Percentiles rank a stretch among this genome's conserved stretches.
These are phyloP conservation scores for Pluvialis apricaria DNA, from an alignment of 2,113 vertebrate genomes.

Conservation along the genomic window DNA sequence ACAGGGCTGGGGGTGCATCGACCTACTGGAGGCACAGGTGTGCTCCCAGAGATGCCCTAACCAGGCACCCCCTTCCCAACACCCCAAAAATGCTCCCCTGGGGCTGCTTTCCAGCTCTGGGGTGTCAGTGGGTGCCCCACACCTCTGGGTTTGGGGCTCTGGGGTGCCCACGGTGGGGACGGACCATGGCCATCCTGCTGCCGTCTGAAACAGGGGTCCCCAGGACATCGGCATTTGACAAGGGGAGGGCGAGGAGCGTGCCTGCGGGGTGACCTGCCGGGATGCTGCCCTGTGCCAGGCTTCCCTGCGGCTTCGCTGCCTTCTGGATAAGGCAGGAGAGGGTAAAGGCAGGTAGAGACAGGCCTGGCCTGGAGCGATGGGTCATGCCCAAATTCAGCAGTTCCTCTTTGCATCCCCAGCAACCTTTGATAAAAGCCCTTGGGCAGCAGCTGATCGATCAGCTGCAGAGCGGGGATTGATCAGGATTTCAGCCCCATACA, in stretches of 20 bases:
- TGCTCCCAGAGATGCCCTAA: neutral
- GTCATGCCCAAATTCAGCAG: neutral
- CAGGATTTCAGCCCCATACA: slow-evolving; percentile 31
- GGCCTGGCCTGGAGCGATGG: fast-evolving
- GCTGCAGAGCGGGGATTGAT: slow-evolving; percentile 18
- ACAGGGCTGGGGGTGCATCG: fast-evolving
- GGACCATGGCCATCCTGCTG: neutral
- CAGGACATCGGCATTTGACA: fast-evolving
- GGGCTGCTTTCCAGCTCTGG: neutral
- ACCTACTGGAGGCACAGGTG: neutral
- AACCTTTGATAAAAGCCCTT: neutral
- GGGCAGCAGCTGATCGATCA: neutral
- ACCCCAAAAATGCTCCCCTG: neutral
- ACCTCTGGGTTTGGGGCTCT: neutral
- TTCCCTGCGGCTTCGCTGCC: fast-evolving
- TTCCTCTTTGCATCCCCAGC: neutral
- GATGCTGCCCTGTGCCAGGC: neutral
- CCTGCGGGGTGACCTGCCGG: fast-evolving
- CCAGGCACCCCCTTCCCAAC: neutral
- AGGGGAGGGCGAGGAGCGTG: neutral
- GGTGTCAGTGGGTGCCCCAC: neutral
- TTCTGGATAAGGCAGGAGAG: fast-evolving
- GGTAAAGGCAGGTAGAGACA: fast-evolving
- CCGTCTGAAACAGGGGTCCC: neutral
- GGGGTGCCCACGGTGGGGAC: neutral